Conservation (phyloP, 2,113 vertebrate genomes). For the Microcebus ravelobensis region DNA sequence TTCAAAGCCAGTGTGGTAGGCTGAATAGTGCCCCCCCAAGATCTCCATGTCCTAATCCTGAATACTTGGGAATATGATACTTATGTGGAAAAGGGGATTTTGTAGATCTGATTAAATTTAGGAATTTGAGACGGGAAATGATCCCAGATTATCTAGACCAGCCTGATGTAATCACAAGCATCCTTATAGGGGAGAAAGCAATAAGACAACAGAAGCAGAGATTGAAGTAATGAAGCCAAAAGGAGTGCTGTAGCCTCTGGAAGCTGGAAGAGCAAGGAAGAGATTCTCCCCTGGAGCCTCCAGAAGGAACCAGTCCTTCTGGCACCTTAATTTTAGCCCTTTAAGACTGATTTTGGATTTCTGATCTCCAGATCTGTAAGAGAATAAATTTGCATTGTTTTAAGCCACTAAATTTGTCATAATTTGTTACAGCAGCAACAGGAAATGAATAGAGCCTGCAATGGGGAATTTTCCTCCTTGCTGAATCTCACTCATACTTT, state of each 20-base stretch:
- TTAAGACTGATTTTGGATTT: constrained; percentile 17
- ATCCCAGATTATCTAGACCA: not conserved
- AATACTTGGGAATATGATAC: not conserved
- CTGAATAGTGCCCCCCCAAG: not conserved
- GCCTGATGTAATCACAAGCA: not conserved
- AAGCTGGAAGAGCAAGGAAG: not conserved
- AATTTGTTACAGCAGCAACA: not conserved
- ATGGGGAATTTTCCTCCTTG: not conserved
- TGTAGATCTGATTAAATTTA: not conserved
- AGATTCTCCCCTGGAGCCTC: no score
- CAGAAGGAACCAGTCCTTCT: no score
- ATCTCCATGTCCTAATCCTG: not conserved
- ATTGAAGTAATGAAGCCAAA: not conserved
- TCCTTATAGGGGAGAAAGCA: not conserved
- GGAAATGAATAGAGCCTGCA: not conserved
- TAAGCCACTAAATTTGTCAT: not conserved
- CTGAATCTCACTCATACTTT: not conserved
- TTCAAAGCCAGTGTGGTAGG: not conserved
- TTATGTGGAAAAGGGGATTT: not conserved
- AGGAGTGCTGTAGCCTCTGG: not conserved
- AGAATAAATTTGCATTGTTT: not conserved
- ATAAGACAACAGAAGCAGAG: not conserved
- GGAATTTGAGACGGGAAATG: not conserved
- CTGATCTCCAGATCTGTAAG: not conserved
- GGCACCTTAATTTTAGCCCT: not conserved